Conservation (phyloP, 2,113 vertebrate species). For the Shinisaurus crocodilurus region DNA sequence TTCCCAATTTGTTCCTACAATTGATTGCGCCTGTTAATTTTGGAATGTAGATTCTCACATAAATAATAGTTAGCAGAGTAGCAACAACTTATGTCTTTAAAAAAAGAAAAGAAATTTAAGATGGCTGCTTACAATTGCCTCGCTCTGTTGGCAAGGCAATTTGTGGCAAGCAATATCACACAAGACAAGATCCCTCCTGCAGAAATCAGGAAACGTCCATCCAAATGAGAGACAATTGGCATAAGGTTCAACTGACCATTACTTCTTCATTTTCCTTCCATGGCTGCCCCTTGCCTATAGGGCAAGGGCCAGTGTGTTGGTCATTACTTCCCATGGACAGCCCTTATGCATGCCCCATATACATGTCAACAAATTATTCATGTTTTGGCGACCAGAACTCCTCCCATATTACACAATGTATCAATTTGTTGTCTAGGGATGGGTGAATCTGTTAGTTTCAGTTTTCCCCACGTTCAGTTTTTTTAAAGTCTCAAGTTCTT, state of each 20-base stretch:
- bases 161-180: not conserved
- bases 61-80: slow-evolving; percentile 27
- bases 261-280: not conserved
- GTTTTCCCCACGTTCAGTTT: too few species aligned
- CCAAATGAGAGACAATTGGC: not conserved
- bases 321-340: not conserved
- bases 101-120: not conserved
- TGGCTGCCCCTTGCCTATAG: not conserved
- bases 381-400: not conserved
- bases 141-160: too few species aligned
- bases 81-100: not conserved
- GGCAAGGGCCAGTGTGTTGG: not conserved
- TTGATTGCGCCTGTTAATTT: slow-evolving; percentile 39
- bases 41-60: slow-evolving; percentile 12
- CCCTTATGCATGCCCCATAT: not conserved
- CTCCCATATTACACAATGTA: not conserved
- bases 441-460: too few species aligned
- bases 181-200: not conserved
- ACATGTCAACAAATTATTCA: not conserved
- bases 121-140: not conserved
- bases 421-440: not conserved
- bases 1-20: slow-evolving; percentile 20
- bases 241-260: too few species aligned
- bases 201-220: too few species aligned
- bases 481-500: too few species aligned